Conservation (phyloP, 2,113 vertebrate genomes). For the Procapra przewalskii region DNA sequence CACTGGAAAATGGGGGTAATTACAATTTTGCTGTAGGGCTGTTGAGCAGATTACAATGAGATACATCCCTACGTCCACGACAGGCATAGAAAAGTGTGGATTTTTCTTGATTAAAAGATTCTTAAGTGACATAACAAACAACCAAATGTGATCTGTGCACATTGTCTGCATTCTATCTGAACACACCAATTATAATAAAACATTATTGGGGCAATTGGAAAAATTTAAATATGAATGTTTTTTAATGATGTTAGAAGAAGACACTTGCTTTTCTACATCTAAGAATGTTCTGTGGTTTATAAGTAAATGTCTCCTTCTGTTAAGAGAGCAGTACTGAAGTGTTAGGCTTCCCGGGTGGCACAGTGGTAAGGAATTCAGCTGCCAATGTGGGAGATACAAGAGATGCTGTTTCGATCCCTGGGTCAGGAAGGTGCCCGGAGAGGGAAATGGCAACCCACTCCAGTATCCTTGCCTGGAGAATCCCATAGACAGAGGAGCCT, state of each 20-base stretch:
- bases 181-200: background rate
- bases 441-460: background rate
- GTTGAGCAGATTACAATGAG: accelerated
- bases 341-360: background rate
- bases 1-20: background rate
- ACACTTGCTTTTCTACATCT: background rate
- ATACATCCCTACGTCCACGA: accelerated
- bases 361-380: background rate
- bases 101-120: background rate
- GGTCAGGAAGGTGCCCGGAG: background rate
- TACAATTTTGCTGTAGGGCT: accelerated
- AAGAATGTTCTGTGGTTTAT: background rate
- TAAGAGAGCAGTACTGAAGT: background rate
- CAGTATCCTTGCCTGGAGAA: background rate
- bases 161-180: background rate
- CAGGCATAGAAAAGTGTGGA: accelerated
- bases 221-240: background rate
- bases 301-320: background rate
- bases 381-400: background rate
- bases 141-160: accelerated
- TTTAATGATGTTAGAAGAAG: background rate
- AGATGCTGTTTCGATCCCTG: background rate
- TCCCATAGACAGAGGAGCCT: background rate
- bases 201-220: background rate
- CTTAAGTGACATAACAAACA: background rate